These are phyloP conservation scores for Doris montereyensis DNA, from an alignment of 2,888 invertebrate genomes.

Conservation along the genomic window DNA sequence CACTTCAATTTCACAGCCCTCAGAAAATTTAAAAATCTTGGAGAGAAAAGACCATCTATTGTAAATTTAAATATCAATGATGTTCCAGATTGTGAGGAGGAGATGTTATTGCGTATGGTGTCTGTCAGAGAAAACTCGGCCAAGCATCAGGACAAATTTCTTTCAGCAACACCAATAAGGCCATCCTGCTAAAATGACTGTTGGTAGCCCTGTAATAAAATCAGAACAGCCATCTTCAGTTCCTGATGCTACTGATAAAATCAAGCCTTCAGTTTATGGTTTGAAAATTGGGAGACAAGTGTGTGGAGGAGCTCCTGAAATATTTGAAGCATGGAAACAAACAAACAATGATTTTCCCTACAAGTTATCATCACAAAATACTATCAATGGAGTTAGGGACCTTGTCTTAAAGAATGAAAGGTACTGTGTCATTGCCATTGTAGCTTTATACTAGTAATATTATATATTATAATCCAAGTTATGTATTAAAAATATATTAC, in stretches of 20 bases:
- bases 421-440: too few species aligned
- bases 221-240: too few species aligned
- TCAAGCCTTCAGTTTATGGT: constrained; percentile 55
- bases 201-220: not conserved
- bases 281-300: constrained; percentile 50
- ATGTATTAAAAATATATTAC: too few species aligned
- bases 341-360: constrained; percentile 21
- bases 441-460: too few species aligned
- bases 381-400: too few species aligned
- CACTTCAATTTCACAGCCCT: too few species aligned
- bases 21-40: too few species aligned
- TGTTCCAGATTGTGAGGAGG: constrained; percentile 22
- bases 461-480: too few species aligned
- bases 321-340: constrained; percentile 34
- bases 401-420: too few species aligned
- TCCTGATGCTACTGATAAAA: constrained; percentile 26
- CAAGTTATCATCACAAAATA: constrained; percentile 6
- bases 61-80: constrained; percentile 3
- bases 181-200: not conserved
- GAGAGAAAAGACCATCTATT: constrained; percentile 4
- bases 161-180: too few species aligned
- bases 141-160: too few species aligned
- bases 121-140: not conserved
- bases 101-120: constrained; percentile 8
- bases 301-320: constrained; percentile 52